These are phyloP conservation scores for Vultur gryphus DNA, from an alignment of 2,797 vertebrate species.

Conservation along the genomic window DNA sequence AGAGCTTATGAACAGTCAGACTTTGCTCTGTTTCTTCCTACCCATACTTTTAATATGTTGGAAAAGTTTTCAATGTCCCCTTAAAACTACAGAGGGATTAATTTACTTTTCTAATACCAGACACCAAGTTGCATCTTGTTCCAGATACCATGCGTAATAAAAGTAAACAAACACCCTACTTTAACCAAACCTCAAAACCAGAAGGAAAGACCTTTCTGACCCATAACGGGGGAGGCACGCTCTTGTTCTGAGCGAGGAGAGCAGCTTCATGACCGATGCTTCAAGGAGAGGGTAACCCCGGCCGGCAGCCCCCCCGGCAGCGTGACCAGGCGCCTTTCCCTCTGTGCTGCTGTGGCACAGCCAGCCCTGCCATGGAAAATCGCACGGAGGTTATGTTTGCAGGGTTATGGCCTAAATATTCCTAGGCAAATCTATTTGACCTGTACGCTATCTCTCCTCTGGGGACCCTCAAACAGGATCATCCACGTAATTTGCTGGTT, in stretches of 20 bases:
- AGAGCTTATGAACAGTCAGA: neutral
- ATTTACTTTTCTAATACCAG: neutral
- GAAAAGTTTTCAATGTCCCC: neutral
- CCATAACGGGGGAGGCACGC: rapidly evolving
- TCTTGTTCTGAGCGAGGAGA: too few relatives aligned
- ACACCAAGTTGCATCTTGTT: too few relatives aligned
- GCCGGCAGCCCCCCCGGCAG: neutral
- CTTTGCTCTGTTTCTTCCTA: neutral
- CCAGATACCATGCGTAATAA: rapidly evolving
- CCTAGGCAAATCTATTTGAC: neutral
- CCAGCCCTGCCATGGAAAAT: neutral
- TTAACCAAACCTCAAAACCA: neutral
- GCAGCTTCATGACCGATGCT: rapidly evolving
- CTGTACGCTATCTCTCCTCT: rapidly evolving
- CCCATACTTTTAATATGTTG: rapidly evolving
- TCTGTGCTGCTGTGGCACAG: rapidly evolving
- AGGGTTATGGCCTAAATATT: too few relatives aligned
- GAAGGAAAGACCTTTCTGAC: neutral
- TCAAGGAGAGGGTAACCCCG: neutral
- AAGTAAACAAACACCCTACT: rapidly evolving
- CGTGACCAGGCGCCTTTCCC: neutral
- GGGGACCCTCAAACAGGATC: neutral
- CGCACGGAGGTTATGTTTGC: rapidly evolving
- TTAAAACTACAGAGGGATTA: rapidly evolving
- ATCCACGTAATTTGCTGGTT: neutral